Evolutionary conservation across 2,888 invertebrate genomes (phyloP), one percentile per base, ranked within the genome.

Genomic region (Conomelus anceps): DNA sequence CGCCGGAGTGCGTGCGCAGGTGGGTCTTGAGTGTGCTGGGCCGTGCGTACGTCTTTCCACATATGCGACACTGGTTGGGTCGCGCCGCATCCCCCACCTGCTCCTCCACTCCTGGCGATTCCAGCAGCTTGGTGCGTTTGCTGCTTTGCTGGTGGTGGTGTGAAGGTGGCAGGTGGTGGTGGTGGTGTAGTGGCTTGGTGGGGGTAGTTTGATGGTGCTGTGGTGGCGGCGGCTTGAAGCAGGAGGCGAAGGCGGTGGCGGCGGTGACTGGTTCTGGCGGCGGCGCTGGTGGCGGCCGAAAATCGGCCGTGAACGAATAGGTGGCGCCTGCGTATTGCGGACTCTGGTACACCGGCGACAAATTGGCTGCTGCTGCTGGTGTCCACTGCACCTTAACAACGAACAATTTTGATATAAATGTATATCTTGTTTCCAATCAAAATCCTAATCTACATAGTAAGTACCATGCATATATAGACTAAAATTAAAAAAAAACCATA

Each of bases 21-120:
- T 99, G 99, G 0, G 99, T 99, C 94, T 99, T 99, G 91, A 99
- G 94, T 0, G 99, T 99, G 93, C 98, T 98, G 0, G 99, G 99
- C 3, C 99, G 94, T 0, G 99, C 99, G 94, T 99, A 98, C 0
- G 98, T 98, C 94, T 99, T 99, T 20, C 94, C 94, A 89, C 91
- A 91, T 86, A 91, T 91, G 26, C 91, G 95, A 92, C 99, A 99
- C 84, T 99, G 95, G 93, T 99, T 99, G 0, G 97, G 97, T 92
- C 97, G 96, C 91, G 95, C 95, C 91, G 96, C 95, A 91, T 97
- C 97, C 91, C 96, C 97, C n/a, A n/a, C n/a, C n/a, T n/a, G n/a
- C n/a, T n/a, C n/a, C n/a, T n/a, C n/a, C n/a, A n/a, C n/a, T n/a
- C 4, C 22, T 85, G 87, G 26, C 23, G 17, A 22, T 41, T 88